Evolutionary conservation across 2,113 vertebrate genomes (phyloP).

Genomic region (Trematomus loennbergii): DNA sequence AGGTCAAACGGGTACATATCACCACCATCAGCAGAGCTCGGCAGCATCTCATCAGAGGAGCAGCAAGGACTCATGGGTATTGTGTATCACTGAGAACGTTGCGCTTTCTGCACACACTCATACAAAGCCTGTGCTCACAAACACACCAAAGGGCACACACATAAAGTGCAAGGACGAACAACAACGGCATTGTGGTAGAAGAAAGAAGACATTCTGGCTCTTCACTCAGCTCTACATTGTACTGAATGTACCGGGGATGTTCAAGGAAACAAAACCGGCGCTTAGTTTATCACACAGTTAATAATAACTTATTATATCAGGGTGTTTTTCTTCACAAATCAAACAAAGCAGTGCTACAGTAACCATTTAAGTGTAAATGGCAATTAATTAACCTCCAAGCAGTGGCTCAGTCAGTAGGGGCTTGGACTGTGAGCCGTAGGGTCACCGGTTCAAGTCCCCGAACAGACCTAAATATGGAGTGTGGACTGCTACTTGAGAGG

Average conservation of each 20-base stretch:
- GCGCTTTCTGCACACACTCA: slow-evolving; percentile 11
- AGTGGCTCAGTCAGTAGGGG: no score
- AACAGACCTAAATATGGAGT: no score
- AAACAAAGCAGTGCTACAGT: not conserved
- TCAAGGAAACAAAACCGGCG: not conserved
- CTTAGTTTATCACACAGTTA: not conserved
- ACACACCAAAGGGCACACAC: not conserved
- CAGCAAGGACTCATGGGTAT: slow-evolving; percentile 35
- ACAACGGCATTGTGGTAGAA: not conserved
- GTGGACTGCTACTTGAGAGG: no score
- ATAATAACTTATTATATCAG: not conserved
- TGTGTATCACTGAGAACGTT: slow-evolving; percentile 38
- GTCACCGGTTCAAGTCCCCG: no score
- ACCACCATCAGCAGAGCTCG: slow-evolving; percentile 52
- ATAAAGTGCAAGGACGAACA: slow-evolving; percentile 3
- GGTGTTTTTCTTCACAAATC: not conserved
- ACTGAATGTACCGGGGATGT: not conserved
- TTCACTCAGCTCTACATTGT: not conserved
- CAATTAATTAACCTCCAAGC: not conserved
- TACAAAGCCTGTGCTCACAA: not conserved
- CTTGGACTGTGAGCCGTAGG: no score
- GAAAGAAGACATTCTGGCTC: not conserved
- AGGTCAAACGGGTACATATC: slow-evolving; percentile 59
- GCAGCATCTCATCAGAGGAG: slow-evolving; percentile 26
- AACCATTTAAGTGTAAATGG: not conserved